These are phyloP conservation scores for Diaphora mendica DNA, from an alignment of 2,888 invertebrate species.

Conservation along the genomic window DNA sequence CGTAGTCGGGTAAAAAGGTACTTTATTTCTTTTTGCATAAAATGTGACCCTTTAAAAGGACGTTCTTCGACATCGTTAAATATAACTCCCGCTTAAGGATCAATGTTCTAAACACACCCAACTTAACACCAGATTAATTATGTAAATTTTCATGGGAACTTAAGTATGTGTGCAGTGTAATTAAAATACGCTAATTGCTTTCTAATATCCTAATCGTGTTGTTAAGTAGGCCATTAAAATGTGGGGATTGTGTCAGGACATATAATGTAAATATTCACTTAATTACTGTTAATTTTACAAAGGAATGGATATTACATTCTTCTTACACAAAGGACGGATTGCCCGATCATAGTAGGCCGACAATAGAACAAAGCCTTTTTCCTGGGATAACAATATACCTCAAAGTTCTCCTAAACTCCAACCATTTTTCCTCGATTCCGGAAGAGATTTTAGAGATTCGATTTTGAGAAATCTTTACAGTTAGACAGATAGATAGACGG, in stretches of 20 bases:
- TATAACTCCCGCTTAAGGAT: neutral
- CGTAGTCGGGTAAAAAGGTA: no score
- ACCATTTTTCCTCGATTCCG: neutral
- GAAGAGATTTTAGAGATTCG: neutral
- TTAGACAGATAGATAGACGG: no score
- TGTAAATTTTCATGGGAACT: neutral
- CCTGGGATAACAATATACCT: neutral
- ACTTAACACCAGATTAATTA: neutral
- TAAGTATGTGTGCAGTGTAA: neutral
- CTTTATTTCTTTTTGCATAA: neutral
- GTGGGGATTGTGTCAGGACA: neutral
- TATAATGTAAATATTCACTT: neutral
- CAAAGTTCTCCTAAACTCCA: neutral
- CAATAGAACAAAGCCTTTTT: neutral
- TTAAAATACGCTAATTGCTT: neutral
- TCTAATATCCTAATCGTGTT: neutral
- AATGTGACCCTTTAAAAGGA: neutral
- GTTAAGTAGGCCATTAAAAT: neutral
- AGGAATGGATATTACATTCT: neutral
- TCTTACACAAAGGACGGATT: neutral
- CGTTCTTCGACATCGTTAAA: neutral
- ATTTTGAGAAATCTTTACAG: no score
- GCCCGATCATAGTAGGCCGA: no score
- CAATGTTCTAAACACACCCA: neutral
- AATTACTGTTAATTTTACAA: neutral